Base-by-base conservation (phyloP, 2,797 vertebrate genomes). In the Adelosebastes latens region DNA sequence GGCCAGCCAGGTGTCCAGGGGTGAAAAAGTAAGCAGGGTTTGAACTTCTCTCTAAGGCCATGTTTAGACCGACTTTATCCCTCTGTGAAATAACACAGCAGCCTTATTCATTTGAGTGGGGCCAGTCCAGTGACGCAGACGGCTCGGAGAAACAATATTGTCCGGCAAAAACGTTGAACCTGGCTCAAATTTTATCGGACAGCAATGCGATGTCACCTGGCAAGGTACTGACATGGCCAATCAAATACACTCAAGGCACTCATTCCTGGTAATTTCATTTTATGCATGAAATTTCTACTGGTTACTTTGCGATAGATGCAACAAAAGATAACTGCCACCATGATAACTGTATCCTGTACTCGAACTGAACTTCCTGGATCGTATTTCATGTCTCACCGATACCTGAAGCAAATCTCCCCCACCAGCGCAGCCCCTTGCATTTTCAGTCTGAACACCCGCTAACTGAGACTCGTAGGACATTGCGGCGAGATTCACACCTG, bases 401-500 rank as follows among this genome's bases (percentile, higher is more conserved):
- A 73, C 64, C 31, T 61, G 13, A 64, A 59, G 39, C 60, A 53
- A 56, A n/a, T 24, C 14, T 4, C 12, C 46, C 10, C 42, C n/a
- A 53, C 10, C 16, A n/a, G 13, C 8, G 6, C 46, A 49, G 46
- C 46, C 14, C n/a, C 13, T 13, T 67, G 13, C 22, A 14, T 34
- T 31, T 59, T 71, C 3, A 22, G 53, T 52, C 27, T 39, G 42
- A 65, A 52, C 6, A 1, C 22, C 53, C 0, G 2, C 39, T 66
- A 42, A 27, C 5, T 18, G 31, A 46, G 13, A 61, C 32, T 62
- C 4, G 0, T 16, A 4, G 31, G 36, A 62, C 62, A 34, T 64
- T 36, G 66, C 2, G 22, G 32, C 46, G 68, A 53, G 56, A 65
- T 75, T 83, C 53, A 84, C 82, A 90, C 65, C 84, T 87, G 84